A percentile compares a stretch with the other conserved stretches of the same genome.
phyloP scores from a whole-genome alignment of 2,797 vertebrate species.

The Leucoraja ocellata region DNA sequence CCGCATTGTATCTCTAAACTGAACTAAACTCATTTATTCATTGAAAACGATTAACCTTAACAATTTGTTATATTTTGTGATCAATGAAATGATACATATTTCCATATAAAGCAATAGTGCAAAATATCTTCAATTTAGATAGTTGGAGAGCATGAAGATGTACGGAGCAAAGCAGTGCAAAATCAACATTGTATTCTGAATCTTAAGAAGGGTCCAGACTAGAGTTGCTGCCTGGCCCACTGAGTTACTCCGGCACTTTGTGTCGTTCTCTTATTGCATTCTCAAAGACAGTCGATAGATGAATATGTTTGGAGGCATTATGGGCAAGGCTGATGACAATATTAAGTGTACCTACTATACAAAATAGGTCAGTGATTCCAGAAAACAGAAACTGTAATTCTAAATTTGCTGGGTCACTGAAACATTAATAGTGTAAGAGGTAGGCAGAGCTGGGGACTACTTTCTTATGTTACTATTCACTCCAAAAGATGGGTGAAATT shows the following conservation, averaged over 20 bases:
- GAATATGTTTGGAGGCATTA: neutral
- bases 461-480: conserved; percentile 49
- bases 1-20: too few species aligned
- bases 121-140: too few species aligned
- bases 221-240: too few species aligned
- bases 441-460: neutral
- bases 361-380: neutral
- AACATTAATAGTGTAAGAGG: neutral
- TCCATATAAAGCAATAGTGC: too few species aligned
- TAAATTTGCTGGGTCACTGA: neutral
- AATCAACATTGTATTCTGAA: neutral
- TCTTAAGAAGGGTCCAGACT: too few species aligned
- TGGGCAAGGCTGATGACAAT: neutral
- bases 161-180: neutral
- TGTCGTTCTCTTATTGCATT: too few species aligned
- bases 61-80: too few species aligned
- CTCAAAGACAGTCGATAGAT: neutral
- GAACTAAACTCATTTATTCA: neutral
- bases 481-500: conserved; percentile 50
- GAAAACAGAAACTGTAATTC: neutral
- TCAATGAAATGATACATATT: too few species aligned
- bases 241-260: too few species aligned
- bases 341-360: neutral
- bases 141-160: too few species aligned
- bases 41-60: neutral